Conservation (phyloP, 1,140 invertebrate species). For the Eriocheir sinensis region DNA sequence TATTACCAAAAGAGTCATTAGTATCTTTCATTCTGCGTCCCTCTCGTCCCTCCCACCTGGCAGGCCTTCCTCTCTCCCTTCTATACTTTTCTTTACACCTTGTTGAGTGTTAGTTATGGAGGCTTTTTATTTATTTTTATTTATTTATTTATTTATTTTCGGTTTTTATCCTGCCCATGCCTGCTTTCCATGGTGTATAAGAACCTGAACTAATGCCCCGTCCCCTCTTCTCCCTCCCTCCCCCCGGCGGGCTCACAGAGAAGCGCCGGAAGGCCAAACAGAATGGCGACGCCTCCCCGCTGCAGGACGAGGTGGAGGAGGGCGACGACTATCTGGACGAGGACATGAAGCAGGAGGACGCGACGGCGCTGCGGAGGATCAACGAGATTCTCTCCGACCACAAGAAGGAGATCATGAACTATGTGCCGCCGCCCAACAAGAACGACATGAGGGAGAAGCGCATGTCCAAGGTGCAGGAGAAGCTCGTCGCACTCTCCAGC, state of each 20-base stretch:
- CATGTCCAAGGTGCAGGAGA: slow-evolving; percentile 80
- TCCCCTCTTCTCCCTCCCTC: not conserved
- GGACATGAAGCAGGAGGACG: slow-evolving; percentile 88
- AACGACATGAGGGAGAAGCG: slow-evolving; percentile 78
- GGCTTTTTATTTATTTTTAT: too few relatives aligned
- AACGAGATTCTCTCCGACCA: slow-evolving; percentile 91
- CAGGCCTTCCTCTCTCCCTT: too few relatives aligned
- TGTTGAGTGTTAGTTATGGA: too few relatives aligned
- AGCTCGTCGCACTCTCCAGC: slow-evolving; percentile 79
- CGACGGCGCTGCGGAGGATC: slow-evolving; percentile 88
- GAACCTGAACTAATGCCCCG: too few relatives aligned
- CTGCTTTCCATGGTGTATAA: too few relatives aligned
- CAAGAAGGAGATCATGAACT: slow-evolving; percentile 89
- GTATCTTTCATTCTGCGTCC: too few relatives aligned
- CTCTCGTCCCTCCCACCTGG: not conserved
- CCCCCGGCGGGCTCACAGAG: slow-evolving; percentile 82
- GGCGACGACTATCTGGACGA: slow-evolving; percentile 90
- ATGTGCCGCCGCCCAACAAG: slow-evolving; percentile 80
- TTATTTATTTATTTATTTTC: too few relatives aligned
- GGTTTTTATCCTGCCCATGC: too few relatives aligned
- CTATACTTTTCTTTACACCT: too few relatives aligned
- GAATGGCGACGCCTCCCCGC: slow-evolving; percentile 83
- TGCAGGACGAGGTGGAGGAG: slow-evolving; percentile 85
- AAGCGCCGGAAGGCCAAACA: slow-evolving; percentile 84
- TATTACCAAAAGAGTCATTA: too few relatives aligned